phyloP scores from a whole-genome alignment of 2,888 invertebrate genomes.

The Scaptomyza cyrtandrae region DNA sequence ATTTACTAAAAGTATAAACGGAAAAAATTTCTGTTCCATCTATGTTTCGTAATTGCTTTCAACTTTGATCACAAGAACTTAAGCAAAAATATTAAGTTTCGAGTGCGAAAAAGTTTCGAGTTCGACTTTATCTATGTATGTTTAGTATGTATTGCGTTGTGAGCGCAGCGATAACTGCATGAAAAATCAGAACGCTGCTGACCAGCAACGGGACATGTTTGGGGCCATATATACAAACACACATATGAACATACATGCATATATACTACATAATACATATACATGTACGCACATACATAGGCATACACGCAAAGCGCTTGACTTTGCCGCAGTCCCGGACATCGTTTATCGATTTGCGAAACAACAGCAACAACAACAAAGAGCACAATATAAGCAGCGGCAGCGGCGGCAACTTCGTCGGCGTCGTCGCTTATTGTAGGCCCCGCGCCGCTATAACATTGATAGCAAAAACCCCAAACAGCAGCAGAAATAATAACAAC shows the following conservation, averaged over 20 bases:
- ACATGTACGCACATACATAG: slow-evolving; percentile 26
- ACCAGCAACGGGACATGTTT: slow-evolving; percentile 46
- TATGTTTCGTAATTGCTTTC: no score
- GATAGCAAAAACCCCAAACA: slow-evolving; percentile 59
- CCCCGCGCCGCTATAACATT: slow-evolving; percentile 65
- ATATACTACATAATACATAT: not conserved
- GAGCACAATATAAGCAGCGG: slow-evolving; percentile 29
- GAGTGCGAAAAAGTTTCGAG: not conserved
- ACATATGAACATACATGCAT: not conserved
- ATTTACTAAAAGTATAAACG: no score
- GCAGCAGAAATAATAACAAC: slow-evolving; percentile 35
- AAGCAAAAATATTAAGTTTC: not conserved
- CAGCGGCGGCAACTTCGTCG: slow-evolving; percentile 42
- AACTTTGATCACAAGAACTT: not conserved
- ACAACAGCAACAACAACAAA: slow-evolving; percentile 46
- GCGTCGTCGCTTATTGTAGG: slow-evolving; percentile 61
- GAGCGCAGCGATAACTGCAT: slow-evolving; percentile 46
- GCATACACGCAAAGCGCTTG: slow-evolving; percentile 64
- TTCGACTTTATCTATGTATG: slow-evolving; percentile 1
- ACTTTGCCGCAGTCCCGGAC: slow-evolving; percentile 72
- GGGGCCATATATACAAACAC: slow-evolving; percentile 21
- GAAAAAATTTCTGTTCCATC: not conserved
- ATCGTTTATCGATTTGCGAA: slow-evolving; percentile 77
- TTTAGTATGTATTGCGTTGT: slow-evolving; percentile 9
- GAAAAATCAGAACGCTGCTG: slow-evolving; percentile 34